Conservation (phyloP, 1,140 invertebrate species). For the Drosophila nigromelanica region DNA sequence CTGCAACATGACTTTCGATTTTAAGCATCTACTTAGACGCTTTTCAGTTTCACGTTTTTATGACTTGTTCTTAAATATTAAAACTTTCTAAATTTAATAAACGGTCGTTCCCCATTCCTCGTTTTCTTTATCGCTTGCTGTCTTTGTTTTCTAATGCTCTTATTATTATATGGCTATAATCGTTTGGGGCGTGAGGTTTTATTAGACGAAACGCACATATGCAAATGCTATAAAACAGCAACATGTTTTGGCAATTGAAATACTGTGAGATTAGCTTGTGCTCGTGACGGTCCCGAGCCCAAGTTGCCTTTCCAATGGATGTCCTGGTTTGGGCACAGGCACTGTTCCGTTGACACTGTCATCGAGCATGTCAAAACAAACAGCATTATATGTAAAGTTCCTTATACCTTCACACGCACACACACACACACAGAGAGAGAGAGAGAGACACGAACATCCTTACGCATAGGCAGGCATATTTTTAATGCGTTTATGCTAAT, state of each 20-base stretch:
- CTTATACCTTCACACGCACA: constrained; percentile 36
- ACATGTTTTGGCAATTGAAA: constrained; percentile 64
- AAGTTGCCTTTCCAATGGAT: constrained; percentile 35
- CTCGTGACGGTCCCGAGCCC: constrained; percentile 11
- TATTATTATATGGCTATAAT: constrained; percentile 39
- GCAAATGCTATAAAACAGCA: constrained; percentile 56
- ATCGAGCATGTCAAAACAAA: constrained; percentile 83
- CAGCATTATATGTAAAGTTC: constrained; percentile 75
- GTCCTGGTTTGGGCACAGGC: too few relatives aligned
- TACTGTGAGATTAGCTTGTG: constrained; percentile 51
- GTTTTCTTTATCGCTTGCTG: constrained; percentile 23
- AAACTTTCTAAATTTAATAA: constrained; percentile 31
- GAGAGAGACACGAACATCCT: too few relatives aligned
- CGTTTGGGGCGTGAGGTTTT: constrained; percentile 26
- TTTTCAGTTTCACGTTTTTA: constrained; percentile 2
- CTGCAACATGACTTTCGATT: not conserved
- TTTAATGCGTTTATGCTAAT: constrained; percentile 84
- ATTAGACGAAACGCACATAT: constrained; percentile 44
- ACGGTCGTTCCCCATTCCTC: not conserved
- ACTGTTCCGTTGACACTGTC: constrained; percentile 66
- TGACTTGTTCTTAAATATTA: constrained; percentile 1
- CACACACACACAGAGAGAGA: too few relatives aligned
- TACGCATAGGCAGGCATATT: constrained; percentile 61
- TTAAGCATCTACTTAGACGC: not conserved
- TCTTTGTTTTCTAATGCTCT: constrained; percentile 29